Base-by-base conservation (phyloP, 2,888 invertebrate genomes). In the Marasmarcha lunaedactyla region DNA sequence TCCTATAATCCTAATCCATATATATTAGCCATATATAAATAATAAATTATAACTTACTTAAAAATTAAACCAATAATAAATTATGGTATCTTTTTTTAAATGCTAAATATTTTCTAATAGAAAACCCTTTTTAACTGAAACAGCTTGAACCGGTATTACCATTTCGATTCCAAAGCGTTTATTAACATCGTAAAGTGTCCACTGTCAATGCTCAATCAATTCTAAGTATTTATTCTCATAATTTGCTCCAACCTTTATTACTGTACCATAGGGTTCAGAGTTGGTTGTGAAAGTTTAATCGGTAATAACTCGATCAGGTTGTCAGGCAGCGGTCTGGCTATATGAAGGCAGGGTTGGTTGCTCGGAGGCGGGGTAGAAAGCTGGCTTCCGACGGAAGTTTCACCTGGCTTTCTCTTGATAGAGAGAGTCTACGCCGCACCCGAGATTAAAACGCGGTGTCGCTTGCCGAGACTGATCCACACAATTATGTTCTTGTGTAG, bases 291-390 rank as follows among this genome's bases (percentile, higher is more conserved):
- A 30, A 30, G 30, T 7, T 20, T 7, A 7, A 7, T n/a, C 3
- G 30, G 30, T 11, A 30, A 30, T 30, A 30, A 30, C 30, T 30
- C 10, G 30, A 30, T 30, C 30, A 30, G 10, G 30, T 30, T 30
- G 30, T 30, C 30, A 30, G 30, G 20, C 10, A 30, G 6, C 10
- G 30, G 30, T 30, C 30, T 30, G n/a, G 3, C 30, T 30, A 30
- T 30, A 30, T 30, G 30, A n/a, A 50, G 58, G 50, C 61, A 61
- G 71, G 72, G 69, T 72, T 63, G 66, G 71, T 72, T 74, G 59
- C 62, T 65, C 66, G 57, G 52, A 52, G 46, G 48, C 50, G 47
- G 44, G 76, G 73, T 78, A 77, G 77, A 79, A 79, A 78, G 77
- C 71, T 60, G 66, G 52, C 34, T 34, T 34, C 34, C 34, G 34